Conservation (phyloP, 2,113 vertebrate species). For the Daubentonia madagascariensis region DNA sequence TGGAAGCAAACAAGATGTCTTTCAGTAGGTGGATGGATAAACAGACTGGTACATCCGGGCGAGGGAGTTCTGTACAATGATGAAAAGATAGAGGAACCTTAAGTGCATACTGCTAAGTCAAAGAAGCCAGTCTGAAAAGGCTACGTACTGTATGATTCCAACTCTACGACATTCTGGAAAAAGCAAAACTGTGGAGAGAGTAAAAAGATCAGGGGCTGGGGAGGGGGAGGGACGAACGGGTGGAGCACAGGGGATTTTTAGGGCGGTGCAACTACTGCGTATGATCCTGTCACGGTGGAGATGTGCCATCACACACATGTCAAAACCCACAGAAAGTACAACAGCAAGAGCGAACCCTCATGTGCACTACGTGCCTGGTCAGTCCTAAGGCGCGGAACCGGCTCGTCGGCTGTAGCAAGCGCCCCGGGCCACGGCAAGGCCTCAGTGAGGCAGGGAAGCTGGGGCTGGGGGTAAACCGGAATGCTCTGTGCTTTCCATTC, state of each 20-base stretch:
- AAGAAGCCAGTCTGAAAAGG: background rate
- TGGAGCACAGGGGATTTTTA: background rate
- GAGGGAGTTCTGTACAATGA: background rate
- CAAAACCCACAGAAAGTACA: rapidly evolving
- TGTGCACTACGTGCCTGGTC: rapidly evolving
- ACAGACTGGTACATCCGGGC: too few relatives aligned
- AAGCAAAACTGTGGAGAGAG: background rate
- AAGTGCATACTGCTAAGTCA: too few relatives aligned
- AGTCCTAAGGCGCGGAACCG: too few relatives aligned
- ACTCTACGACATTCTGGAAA: background rate
- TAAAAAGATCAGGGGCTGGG: background rate
- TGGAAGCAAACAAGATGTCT: background rate
- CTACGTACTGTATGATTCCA: background rate
- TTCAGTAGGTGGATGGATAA: background rate
- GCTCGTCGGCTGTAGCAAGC: rapidly evolving
- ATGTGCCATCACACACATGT: rapidly evolving
- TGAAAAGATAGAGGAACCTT: background rate
- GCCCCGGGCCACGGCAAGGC: too few relatives aligned
- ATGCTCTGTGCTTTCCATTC: background rate
- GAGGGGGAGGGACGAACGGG: rapidly evolving
- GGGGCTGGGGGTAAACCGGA: rapidly evolving
- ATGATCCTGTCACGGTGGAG: rapidly evolving
- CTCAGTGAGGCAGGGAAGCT: rapidly evolving
- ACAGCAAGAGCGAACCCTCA: too few relatives aligned
- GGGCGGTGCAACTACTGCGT: background rate